Evolutionary conservation across 2,888 invertebrate genomes (phyloP), one percentile per base, ranked within the genome.

Genomic region (Leucophenga montana): DNA sequence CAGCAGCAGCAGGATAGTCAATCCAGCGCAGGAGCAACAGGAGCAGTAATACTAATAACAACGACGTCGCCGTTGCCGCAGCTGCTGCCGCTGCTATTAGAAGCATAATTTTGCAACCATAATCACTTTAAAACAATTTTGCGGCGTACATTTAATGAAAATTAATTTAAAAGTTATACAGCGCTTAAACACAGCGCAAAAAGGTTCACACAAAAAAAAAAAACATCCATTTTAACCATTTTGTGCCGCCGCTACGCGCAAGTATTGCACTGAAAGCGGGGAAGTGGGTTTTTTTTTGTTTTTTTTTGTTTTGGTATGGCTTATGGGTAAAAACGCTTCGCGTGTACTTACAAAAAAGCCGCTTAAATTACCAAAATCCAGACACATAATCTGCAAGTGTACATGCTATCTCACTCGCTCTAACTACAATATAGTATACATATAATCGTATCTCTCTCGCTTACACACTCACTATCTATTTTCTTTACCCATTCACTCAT

Each of bases 111-210:
- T 79, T 69, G 73, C 69, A 71, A 69, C 72, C 73, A 75, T 79
- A 78, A 78, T 79, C 78, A 79, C 80, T 78, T 78, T 79, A 78
- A 78, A 78, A 78, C 80, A 78, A 79, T 78, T 78, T 74, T 78
- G 78, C 76, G 75, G 72, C 77, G 73, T 74, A 71, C 76, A 75
- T 78, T 78, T 78, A 78, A 79, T 78, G 75, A 73, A 79, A 79
- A 78, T 78, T 78, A 76, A 78, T 79, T 76, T 78, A 69, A 75
- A 76, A 75, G 73, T 76, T 76, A 72, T 73, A 71, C 65, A 66
- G 57, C 66, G 57, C 59, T 59, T 66, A 66, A 76, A 69, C 61
- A 46, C 6, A 39, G 62, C 16, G 57, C n/a, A 39, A 39, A 20
- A 54, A n/a, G n/a, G n/a, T n/a, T n/a, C n/a, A 56, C 5, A 33